Evolutionary conservation across 1,140 invertebrate species (phyloP), one percentile per base, ranked within the genome.

Genomic region (Musca domestica): DNA sequence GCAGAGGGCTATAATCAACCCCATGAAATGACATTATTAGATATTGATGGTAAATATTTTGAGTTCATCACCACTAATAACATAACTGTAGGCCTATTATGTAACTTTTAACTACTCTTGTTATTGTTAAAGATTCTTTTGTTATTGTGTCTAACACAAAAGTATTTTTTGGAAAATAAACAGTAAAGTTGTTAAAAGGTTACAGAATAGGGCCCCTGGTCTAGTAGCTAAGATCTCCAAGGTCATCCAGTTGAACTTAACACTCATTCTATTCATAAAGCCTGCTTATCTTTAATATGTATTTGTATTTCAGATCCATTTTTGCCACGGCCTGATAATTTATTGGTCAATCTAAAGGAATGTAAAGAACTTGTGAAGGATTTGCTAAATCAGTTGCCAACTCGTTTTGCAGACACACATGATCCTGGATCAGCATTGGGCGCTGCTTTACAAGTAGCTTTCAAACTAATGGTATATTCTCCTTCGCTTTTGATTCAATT

Each of bases 311-410:
- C 77, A 90, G 91, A 95, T 77, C 87, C 94, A 48, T 95, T 95
- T 83, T 82, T 95, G 69, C 94, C 94, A 7, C 91, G 90, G 66
- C 93, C 95, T 1, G 95, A 98, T 75, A 94, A 95, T 82, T 83
- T 99, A 66, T 84, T 99, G 70, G 95, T 98, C 34, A 98, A 97
- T 85, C 83, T 99, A 47, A 88, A 92, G 64, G 94, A 97, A 81
- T 88, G 89, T 68, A 89, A 90, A 67, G 90, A 93, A 66, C 80
- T 95, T 64, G 85, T 99, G 9, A 84, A 86, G 22, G 91, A 96
- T 79, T 84, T 99, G 68, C 82, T 99, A 25, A 86, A 84, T 17
- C 89, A 92, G 77, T 83, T 99, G 66, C 96, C 96, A 0, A 85
- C 84, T 27, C 86, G 93, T 68, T 96, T 93, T 83, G 85, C 87